Percentiles rank a stretch among this genome's conserved stretches.
phyloP scores from a whole-genome alignment of 2,113 vertebrate genomes.

The Aspiorhynchus laticeps region DNA sequence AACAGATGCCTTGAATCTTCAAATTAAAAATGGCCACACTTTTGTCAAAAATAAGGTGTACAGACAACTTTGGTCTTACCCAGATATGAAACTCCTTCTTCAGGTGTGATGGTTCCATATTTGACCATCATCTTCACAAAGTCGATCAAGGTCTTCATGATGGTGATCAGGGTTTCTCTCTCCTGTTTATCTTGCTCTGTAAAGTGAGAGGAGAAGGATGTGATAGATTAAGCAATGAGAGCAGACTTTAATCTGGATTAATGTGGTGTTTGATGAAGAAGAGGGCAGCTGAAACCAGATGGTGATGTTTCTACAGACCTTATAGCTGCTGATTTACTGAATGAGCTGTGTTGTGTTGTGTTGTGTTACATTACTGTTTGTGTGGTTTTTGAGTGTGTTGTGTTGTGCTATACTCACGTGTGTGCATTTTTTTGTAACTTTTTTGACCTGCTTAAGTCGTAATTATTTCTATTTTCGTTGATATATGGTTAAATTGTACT shows the following conservation, averaged over 20 bases:
- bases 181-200: conserved; percentile 91
- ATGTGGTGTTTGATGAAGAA: neutral
- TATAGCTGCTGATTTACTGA: neutral
- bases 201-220: conserved; percentile 20
- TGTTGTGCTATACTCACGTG: neutral
- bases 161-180: conserved; percentile 94
- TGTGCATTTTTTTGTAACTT: neutral
- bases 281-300: neutral
- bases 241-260: neutral
- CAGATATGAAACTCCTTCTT: conserved; percentile 96
- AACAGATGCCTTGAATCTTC: neutral
- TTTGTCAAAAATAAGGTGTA: neutral
- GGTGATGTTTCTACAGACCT: neutral
- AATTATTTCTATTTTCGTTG: no score
- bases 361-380: neutral
- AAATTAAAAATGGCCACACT: neutral
- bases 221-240: neutral
- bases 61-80: conserved; percentile 76
- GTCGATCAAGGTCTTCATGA: conserved; percentile 98
- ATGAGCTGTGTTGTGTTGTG: neutral
- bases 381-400: neutral
- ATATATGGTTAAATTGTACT: no score
- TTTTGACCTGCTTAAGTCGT: no score
- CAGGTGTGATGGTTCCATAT: conserved; percentile 95
- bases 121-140: conserved; percentile 99